Percentiles rank a stretch among this genome's conserved stretches.
phyloP scores from a whole-genome alignment of 2,113 vertebrate genomes.

The Setophaga kirtlandii region DNA sequence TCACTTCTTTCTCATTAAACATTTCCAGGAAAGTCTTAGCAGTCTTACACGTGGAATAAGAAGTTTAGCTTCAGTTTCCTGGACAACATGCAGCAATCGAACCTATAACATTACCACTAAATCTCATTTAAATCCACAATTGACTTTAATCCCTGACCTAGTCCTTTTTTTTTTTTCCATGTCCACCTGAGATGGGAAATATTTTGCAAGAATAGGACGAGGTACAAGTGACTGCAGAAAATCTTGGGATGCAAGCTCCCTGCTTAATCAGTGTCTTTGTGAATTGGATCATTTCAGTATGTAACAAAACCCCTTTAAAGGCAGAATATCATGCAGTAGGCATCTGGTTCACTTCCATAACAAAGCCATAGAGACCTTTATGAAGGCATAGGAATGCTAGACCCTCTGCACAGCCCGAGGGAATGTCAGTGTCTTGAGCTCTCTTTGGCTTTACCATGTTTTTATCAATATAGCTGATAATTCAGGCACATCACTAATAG shows the following conservation, averaged over 20 bases:
- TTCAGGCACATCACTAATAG: neutral
- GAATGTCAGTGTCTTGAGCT: neutral
- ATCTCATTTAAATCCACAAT: neutral
- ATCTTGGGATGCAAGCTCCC: neutral
- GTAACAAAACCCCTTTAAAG: neutral
- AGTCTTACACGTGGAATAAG: neutral
- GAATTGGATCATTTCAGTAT: neutral
- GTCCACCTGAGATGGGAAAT: neutral
- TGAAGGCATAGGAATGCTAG: neutral
- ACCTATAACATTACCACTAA: neutral
- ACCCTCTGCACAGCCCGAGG: neutral
- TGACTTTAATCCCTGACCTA: neutral
- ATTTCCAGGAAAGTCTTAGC: constrained; percentile 14
- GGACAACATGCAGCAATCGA: neutral
- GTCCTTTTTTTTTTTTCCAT: neutral
- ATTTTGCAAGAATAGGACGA: neutral
- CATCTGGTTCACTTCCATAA: neutral
- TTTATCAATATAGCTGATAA: neutral
- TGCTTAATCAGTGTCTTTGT: neutral
- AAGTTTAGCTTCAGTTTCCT: constrained; percentile 20
- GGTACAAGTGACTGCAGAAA: neutral
- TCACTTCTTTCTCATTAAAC: neutral
- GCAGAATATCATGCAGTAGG: neutral
- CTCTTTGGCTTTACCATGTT: neutral
- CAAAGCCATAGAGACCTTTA: neutral